phyloP scores from a whole-genome alignment of 2,113 vertebrate species.

The Daubentonia madagascariensis region DNA sequence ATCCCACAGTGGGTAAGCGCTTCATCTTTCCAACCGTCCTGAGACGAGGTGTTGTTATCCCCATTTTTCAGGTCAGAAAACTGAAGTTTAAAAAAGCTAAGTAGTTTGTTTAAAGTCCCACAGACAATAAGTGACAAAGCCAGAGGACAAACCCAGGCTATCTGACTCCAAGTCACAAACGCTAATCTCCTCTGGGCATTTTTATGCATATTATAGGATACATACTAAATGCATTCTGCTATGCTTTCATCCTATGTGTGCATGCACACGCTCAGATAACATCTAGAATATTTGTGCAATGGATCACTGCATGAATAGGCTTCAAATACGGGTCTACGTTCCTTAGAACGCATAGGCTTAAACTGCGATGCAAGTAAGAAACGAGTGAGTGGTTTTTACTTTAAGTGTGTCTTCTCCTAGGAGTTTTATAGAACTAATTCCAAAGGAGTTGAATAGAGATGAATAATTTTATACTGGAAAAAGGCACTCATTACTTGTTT shows the following conservation, averaged over 20 bases:
- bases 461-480: background rate
- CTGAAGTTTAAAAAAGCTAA: background rate
- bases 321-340: background rate
- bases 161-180: background rate
- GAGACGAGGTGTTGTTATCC: background rate
- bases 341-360: background rate
- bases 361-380: background rate
- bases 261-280: background rate
- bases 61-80: background rate
- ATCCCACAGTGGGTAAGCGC: rapidly evolving
- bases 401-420: background rate
- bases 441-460: background rate
- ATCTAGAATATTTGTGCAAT: background rate
- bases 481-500: background rate
- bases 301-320: rapidly evolving
- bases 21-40: background rate
- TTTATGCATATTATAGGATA: background rate
- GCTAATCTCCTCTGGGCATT: background rate
- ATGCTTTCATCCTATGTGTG: background rate
- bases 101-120: background rate
- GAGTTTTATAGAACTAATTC: background rate
- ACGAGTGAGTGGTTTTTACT: background rate
- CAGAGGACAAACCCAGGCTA: background rate
- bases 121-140: background rate
- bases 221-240: background rate